Evolutionary conservation across 2,888 invertebrate genomes (phyloP).

Genomic region (Caenorhabditis sp.): DNA sequence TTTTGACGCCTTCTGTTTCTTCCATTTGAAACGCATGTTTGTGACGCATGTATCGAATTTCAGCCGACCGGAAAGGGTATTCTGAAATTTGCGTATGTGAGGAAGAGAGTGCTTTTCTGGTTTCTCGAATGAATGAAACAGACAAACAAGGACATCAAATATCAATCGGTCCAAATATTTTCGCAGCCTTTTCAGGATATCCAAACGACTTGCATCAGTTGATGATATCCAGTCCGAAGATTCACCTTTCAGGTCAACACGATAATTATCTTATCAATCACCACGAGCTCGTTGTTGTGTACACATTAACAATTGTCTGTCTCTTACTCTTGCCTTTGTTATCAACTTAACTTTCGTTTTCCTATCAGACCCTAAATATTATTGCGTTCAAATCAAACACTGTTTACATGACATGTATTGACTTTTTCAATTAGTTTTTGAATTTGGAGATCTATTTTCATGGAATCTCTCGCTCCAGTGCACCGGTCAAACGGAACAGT

Average conservation of each 20-base stretch:
- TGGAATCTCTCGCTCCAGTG: no score
- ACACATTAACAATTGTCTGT: slow-evolving; percentile 6
- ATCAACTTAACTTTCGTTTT: slow-evolving; percentile 17
- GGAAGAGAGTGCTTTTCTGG: slow-evolving; percentile 32
- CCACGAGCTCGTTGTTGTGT: slow-evolving; percentile 22
- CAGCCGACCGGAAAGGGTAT: slow-evolving; percentile 45
- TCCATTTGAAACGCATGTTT: slow-evolving; percentile 25
- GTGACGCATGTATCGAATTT: slow-evolving; percentile 51
- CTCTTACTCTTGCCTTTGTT: slow-evolving; percentile 23
- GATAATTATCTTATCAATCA: slow-evolving; percentile 28
- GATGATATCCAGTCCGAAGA: no score
- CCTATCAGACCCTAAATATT: slow-evolving; percentile 24
- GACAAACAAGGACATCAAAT: slow-evolving; percentile 30
- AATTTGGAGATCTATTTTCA: background rate
- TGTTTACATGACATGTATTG: slow-evolving; percentile 34
- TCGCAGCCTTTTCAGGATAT: background rate
- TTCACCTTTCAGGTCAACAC: background rate
- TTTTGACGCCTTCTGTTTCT: slow-evolving; percentile 32
- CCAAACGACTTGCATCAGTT: no score
- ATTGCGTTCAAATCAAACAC: slow-evolving; percentile 45
- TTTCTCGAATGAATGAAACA: slow-evolving; percentile 27
- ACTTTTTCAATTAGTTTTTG: slow-evolving; percentile 3
- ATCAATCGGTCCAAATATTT: slow-evolving; percentile 37
- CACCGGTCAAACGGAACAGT: no score
- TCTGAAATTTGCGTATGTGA: slow-evolving; percentile 34